Conservation (phyloP, 2,888 invertebrate genomes). For the Slavum lentiscoides region DNA sequence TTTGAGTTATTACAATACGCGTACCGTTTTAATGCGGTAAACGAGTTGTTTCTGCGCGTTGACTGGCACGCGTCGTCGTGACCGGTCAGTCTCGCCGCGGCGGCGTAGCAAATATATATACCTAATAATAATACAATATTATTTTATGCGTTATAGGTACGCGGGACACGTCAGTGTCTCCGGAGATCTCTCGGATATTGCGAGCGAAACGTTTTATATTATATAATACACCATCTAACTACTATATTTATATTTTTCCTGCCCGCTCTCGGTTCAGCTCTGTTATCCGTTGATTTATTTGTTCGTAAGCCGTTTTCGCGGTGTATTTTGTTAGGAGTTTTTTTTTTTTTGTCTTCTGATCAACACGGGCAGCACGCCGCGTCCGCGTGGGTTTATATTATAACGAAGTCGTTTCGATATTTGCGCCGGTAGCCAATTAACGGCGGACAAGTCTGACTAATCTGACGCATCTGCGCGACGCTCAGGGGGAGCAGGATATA, state of each 20-base stretch:
- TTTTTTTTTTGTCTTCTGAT: background rate
- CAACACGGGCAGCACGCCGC: background rate
- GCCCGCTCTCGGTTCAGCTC: background rate
- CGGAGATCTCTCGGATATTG: no score
- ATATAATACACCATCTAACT: no score
- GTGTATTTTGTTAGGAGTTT: background rate
- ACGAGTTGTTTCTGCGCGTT: no score
- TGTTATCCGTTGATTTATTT: background rate
- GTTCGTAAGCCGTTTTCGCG: background rate
- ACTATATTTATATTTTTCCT: background rate
- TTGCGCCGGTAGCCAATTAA: conserved; percentile 25
- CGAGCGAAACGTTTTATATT: no score
- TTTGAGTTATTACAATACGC: no score
- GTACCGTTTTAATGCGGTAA: no score
- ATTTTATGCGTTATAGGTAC: no score
- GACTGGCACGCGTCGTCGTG: no score
- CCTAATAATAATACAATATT: no score
- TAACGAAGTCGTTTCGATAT: background rate
- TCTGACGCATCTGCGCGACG: conserved; percentile 12
- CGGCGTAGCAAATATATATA: no score
- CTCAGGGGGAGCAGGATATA: background rate
- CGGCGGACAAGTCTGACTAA: conserved; percentile 18
- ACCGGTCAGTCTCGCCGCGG: no score
- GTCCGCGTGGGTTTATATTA: background rate
- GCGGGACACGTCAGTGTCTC: no score